phyloP scores from a whole-genome alignment of 2,113 vertebrate genomes.

The Nibea coibor region DNA sequence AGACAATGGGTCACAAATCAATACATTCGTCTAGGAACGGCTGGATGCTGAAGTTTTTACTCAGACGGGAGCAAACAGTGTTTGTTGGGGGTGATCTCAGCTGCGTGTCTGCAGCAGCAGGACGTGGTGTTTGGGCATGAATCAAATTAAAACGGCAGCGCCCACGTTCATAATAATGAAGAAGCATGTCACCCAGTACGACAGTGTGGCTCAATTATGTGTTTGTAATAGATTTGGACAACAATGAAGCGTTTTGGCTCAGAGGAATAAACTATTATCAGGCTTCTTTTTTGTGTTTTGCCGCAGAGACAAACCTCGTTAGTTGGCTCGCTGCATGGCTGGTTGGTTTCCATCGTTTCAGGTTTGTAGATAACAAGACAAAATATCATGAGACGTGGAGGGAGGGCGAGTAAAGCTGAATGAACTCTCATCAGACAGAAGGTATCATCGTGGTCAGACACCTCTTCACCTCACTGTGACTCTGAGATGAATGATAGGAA shows the following conservation, averaged over 20 bases:
- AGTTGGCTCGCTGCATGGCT: neutral
- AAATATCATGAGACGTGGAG: neutral
- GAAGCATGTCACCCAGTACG: neutral
- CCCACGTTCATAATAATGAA: slow-evolving; percentile 12
- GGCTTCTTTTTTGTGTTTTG: neutral
- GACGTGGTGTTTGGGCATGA: neutral
- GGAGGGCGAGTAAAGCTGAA: neutral
- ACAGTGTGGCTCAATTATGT: neutral
- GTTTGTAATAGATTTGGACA: neutral
- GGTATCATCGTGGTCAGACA: neutral
- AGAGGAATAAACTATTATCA: neutral
- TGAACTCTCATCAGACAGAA: neutral
- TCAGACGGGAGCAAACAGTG: no score
- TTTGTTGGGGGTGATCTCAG: no score
- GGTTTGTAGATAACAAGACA: neutral
- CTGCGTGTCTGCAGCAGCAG: neutral
- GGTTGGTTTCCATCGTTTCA: neutral
- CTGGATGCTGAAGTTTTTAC: neutral
- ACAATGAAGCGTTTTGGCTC: neutral
- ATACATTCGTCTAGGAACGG: neutral
- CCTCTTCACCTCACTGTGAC: slow-evolving; percentile 24
- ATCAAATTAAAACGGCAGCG: neutral
- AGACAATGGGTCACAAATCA: neutral
- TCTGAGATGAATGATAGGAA: neutral
- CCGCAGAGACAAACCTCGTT: neutral